These are phyloP conservation scores for Bradysia coprophila DNA, from an alignment of 1,140 invertebrate genomes.

Conservation along the genomic window DNA sequence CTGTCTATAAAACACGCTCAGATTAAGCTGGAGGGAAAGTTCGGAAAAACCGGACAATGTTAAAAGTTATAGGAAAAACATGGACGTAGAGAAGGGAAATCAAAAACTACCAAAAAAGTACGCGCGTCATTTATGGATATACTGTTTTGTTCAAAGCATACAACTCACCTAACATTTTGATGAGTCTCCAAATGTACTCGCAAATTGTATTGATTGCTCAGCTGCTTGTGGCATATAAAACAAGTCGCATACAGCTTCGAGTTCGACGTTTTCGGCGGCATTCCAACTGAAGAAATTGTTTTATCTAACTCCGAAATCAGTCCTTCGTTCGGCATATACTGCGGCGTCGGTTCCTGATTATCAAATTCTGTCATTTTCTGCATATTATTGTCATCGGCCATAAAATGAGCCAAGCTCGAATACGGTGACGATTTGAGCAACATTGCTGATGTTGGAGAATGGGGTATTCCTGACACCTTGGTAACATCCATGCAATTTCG, in stretches of 20 bases:
- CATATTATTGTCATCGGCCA: slow-evolving; percentile 4
- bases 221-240: slow-evolving; percentile 65
- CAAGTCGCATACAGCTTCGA: slow-evolving; percentile 44
- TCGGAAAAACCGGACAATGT: too few species aligned
- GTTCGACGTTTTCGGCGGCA: slow-evolving; percentile 21
- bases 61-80: too few species aligned
- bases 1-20: too few species aligned
- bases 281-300: slow-evolving; percentile 3
- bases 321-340: slow-evolving; percentile 12
- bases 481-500: slow-evolving; percentile 6
- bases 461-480: not conserved
- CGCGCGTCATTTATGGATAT: too few species aligned
- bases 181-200: slow-evolving; percentile 79
- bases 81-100: too few species aligned
- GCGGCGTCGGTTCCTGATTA: slow-evolving; percentile 8
- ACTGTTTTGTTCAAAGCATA: too few species aligned
- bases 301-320: slow-evolving; percentile 1
- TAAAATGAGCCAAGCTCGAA: slow-evolving; percentile 10
- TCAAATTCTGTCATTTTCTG: not conserved
- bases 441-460: slow-evolving; percentile 1
- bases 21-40: too few species aligned
- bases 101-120: too few species aligned
- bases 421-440: slow-evolving; percentile 6
- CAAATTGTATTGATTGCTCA: slow-evolving; percentile 79
- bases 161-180: slow-evolving; percentile 52